A percentile compares a stretch with the other conserved stretches of the same genome.
These are phyloP conservation scores for Ispidina picta DNA, from an alignment of 2,797 vertebrate genomes.

Conservation along the genomic window DNA sequence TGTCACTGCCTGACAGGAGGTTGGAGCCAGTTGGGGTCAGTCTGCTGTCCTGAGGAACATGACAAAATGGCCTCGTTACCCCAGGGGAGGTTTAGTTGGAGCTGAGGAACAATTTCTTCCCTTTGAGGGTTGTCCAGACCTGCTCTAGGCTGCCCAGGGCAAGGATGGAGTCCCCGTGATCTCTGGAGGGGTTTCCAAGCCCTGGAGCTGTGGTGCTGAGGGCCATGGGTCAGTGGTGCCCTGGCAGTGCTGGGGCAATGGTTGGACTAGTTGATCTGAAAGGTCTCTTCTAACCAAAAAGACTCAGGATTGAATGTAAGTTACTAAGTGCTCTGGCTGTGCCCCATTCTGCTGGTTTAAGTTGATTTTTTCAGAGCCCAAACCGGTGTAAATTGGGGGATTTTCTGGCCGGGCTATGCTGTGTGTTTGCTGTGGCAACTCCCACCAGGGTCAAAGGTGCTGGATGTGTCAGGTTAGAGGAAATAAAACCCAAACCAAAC, in stretches of 20 bases:
- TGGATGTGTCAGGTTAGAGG: not conserved
- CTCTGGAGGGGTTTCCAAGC: not conserved
- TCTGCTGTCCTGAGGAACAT: not conserved
- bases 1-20: not conserved
- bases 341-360: slow-evolving; percentile 24
- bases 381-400: slow-evolving; percentile 27
- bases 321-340: not conserved
- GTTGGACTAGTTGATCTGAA: not conserved
- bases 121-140: not conserved
- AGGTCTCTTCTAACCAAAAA: not conserved
- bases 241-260: too few relatives aligned
- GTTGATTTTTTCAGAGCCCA: slow-evolving; percentile 46
- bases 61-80: not conserved
- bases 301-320: not conserved
- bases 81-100: not conserved
- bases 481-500: not conserved
- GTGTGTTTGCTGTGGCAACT: slow-evolving; percentile 27
- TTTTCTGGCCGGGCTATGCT: not conserved
- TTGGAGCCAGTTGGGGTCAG: not conserved
- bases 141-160: not conserved
- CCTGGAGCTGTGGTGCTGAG: not conserved
- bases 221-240: too few relatives aligned
- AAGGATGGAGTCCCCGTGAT: not conserved
- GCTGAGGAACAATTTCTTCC: too few relatives aligned
- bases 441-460: slow-evolving; percentile 51